Percentiles rank a stretch among this genome's conserved stretches.
These are phyloP conservation scores for Fukomys damarensis DNA, from an alignment of 2,113 vertebrate genomes.

Conservation along the genomic window DNA sequence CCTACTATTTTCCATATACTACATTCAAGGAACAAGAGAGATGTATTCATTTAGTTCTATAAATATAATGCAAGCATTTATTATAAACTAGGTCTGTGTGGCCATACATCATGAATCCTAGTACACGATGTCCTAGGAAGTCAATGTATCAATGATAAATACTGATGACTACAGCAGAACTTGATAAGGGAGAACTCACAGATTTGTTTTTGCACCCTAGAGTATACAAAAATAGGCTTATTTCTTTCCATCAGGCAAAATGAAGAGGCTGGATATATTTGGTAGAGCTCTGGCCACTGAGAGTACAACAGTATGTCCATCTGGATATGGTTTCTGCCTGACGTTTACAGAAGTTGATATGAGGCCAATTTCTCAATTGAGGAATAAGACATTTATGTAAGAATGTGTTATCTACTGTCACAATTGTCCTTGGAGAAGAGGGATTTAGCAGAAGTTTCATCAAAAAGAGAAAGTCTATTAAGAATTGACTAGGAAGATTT, in stretches of 20 bases:
- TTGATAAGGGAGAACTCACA: background rate
- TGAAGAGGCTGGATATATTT: background rate
- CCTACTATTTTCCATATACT: background rate
- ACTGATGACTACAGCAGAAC: background rate
- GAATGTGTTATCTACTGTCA: background rate
- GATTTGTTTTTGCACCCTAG: background rate
- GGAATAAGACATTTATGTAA: background rate
- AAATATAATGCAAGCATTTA: background rate
- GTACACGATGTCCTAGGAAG: background rate
- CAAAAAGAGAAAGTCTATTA: background rate
- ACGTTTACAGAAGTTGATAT: background rate
- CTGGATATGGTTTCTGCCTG: background rate
- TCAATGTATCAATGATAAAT: background rate
- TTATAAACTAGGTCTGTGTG: background rate
- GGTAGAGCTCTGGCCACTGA: background rate
- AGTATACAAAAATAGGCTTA: background rate
- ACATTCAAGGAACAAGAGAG: background rate
- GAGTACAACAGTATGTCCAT: background rate
- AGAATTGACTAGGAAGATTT: conserved; percentile 67
- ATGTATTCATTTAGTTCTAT: background rate
- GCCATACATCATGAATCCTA: background rate
- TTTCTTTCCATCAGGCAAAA: background rate
- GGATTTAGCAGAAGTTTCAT: background rate
- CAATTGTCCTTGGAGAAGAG: background rate
- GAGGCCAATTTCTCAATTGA: background rate